Conservation (phyloP, 2,797 vertebrate species). For the Artibeus lituratus region DNA sequence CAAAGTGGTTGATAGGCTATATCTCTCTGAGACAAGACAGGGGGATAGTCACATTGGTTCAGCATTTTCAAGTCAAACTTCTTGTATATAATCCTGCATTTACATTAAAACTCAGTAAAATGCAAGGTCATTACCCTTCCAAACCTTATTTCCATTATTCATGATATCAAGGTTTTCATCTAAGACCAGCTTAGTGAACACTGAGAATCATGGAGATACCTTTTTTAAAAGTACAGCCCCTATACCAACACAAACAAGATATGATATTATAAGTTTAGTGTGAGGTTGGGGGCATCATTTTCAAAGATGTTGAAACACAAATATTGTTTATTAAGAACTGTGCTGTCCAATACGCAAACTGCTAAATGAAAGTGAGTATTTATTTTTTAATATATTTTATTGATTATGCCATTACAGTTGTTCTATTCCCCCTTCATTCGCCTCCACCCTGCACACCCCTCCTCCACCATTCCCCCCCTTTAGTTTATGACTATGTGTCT, state of each 20-base stretch:
- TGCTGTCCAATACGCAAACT: not conserved
- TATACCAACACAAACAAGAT: not conserved
- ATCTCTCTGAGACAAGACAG: not conserved
- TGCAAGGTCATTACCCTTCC: not conserved
- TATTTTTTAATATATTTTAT: too few species aligned
- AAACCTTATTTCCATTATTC: not conserved
- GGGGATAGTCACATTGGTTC: not conserved
- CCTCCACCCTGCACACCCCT: too few species aligned
- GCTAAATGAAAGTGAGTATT: not conserved
- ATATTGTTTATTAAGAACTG: not conserved
- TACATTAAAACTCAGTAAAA: not conserved
- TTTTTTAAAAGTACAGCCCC: not conserved
- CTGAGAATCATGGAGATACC: not conserved
- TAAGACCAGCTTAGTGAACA: not conserved
- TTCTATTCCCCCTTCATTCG: too few species aligned
- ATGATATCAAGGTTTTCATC: not conserved
- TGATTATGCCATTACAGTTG: too few species aligned
- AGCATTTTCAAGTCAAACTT: not conserved
- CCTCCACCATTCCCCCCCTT: too few species aligned
- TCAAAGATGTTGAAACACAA: not conserved
- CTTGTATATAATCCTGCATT: not conserved
- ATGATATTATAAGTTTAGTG: not conserved
- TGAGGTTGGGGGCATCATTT: not conserved
- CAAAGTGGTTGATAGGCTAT: not conserved
- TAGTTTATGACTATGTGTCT: too few species aligned